phyloP scores from a whole-genome alignment of 35 echinoderm and acorn worm genomes.

The Ptychodera flava region DNA sequence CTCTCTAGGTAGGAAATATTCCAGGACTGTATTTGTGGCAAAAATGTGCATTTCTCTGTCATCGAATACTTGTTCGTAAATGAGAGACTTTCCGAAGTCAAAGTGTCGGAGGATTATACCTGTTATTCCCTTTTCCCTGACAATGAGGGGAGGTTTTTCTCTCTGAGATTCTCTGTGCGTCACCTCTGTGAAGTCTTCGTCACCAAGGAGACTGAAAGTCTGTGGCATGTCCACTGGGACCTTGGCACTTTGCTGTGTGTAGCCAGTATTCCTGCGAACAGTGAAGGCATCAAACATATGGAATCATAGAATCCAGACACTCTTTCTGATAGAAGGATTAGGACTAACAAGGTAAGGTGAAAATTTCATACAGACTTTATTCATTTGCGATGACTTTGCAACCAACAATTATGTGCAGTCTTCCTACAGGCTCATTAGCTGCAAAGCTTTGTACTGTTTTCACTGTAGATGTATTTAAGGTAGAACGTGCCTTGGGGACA shows the following conservation, averaged over 20 bases:
- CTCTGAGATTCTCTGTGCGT: neutral
- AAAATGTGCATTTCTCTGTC: too few relatives aligned
- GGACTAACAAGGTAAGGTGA: too few relatives aligned
- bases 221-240: constrained; percentile 13
- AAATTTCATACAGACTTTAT: neutral
- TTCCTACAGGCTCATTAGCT: neutral
- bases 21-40: too few relatives aligned
- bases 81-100: too few relatives aligned
- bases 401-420: neutral
- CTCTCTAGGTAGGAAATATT: too few relatives aligned
- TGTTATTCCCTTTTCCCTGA: constrained; percentile 8
- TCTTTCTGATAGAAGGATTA: too few relatives aligned
- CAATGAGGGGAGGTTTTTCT: neutral
- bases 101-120: too few relatives aligned
- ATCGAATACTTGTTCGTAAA: too few relatives aligned
- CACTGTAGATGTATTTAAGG: neutral
- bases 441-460: neutral
- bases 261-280: constrained; percentile 35
- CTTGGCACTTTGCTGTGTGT: constrained; percentile 15
- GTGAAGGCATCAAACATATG: neutral
- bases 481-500: too few relatives aligned
- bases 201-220: constrained; percentile 9
- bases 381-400: neutral
- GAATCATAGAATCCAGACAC: too few relatives aligned
- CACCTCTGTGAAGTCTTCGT: constrained; percentile 9